phyloP scores from a whole-genome alignment of 2,113 vertebrate genomes.

The Romanogobio albipinnatus region DNA sequence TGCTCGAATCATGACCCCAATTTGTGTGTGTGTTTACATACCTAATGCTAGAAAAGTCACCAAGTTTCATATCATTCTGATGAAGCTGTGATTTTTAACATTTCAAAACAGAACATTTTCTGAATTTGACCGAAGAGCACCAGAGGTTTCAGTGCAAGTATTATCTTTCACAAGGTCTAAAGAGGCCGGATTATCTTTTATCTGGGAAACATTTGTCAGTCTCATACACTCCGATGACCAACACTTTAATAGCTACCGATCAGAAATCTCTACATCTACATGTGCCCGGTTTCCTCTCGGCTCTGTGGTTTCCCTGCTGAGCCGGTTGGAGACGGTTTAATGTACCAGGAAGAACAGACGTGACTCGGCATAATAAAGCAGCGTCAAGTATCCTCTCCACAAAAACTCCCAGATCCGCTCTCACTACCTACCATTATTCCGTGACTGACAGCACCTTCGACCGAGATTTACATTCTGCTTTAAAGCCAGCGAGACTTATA shows the following conservation, averaged over 20 bases:
- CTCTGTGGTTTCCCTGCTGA: constrained; percentile 36
- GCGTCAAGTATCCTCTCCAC: constrained; percentile 38
- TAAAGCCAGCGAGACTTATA: not conserved
- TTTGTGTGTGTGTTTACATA: too few relatives aligned
- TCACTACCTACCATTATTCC: constrained; percentile 4
- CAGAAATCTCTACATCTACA: constrained; percentile 4
- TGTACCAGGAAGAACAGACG: constrained; percentile 46
- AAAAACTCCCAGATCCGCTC: constrained; percentile 14
- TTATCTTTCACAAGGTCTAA: too few relatives aligned
- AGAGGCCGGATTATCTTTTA: too few relatives aligned
- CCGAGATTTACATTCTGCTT: constrained; percentile 18
- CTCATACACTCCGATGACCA: constrained; percentile 1
- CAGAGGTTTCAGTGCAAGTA: too few relatives aligned
- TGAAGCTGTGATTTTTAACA: too few relatives aligned
- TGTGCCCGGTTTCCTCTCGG: constrained; percentile 26
- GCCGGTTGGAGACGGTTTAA: constrained; percentile 40
- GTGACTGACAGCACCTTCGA: not conserved
- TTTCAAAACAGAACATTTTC: too few relatives aligned
- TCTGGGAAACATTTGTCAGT: not conserved
- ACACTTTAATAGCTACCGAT: not conserved
- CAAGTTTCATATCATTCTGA: too few relatives aligned
- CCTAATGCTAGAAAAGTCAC: too few relatives aligned
- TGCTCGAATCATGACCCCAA: too few relatives aligned
- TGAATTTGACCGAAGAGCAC: too few relatives aligned
- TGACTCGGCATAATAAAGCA: constrained; percentile 56